Evolutionary conservation across 1,140 invertebrate species (phyloP).

Genomic region (Ceratina calcarata): DNA sequence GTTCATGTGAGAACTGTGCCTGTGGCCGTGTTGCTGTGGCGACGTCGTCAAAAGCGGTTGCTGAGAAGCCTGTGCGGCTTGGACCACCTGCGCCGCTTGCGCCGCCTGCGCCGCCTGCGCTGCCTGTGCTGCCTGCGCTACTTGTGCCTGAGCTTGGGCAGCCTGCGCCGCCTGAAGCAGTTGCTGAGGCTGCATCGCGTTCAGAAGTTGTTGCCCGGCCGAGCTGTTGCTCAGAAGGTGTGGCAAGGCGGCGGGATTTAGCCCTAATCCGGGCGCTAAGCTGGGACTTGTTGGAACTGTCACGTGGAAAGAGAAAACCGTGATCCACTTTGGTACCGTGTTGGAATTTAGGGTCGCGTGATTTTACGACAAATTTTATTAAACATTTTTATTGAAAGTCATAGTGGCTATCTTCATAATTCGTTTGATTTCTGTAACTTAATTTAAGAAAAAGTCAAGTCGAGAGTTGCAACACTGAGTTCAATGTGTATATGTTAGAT

Average conservation of each 20-base stretch:
- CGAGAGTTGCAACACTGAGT: no score
- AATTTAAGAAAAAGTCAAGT: no score
- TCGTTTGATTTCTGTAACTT: no score
- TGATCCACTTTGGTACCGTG: background rate
- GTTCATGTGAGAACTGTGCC: constrained; percentile 76
- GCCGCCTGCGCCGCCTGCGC: constrained; percentile 72
- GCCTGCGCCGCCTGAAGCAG: constrained; percentile 78
- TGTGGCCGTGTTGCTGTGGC: constrained; percentile 77
- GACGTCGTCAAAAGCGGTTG: constrained; percentile 80
- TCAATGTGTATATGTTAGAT: no score
- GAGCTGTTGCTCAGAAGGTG: constrained; percentile 86
- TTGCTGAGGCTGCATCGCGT: constrained; percentile 84
- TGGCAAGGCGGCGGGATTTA: constrained; percentile 84
- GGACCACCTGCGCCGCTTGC: constrained; percentile 66
- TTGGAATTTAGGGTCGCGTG: background rate
- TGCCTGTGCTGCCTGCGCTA: constrained; percentile 69
- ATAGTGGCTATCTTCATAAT: no score
- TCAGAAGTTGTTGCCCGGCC: constrained; percentile 84
- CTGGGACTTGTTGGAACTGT: constrained; percentile 80
- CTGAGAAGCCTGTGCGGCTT: constrained; percentile 74
- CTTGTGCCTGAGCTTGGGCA: no score
- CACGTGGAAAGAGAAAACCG: constrained; percentile 36
- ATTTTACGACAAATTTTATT: background rate
- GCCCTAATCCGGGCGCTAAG: constrained; percentile 77
- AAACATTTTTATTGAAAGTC: no score